phyloP scores from a whole-genome alignment of 2,797 vertebrate species.

The Acrossocheilus wenchowensis region DNA sequence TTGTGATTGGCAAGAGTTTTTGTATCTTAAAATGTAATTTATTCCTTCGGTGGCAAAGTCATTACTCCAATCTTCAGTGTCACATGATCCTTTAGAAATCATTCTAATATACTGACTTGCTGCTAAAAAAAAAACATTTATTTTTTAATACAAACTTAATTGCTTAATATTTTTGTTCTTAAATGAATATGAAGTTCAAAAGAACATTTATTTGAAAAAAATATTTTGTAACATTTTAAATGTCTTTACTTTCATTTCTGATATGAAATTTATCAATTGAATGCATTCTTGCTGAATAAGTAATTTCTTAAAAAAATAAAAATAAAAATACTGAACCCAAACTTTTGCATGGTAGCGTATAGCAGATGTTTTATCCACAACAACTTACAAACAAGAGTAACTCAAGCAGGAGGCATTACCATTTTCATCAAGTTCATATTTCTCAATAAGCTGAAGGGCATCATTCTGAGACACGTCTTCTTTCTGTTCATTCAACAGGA shows the following conservation, averaged over 20 bases:
- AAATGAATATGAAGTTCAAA: background rate
- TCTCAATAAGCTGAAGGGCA: slow-evolving; percentile 85
- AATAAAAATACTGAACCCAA: background rate
- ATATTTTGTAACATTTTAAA: background rate
- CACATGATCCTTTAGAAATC: background rate
- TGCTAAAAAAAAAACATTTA: background rate
- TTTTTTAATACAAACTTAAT: background rate
- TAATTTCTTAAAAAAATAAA: background rate
- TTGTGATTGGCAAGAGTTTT: background rate
- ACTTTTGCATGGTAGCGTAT: background rate
- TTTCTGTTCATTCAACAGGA: slow-evolving; percentile 84
- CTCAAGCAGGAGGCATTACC: slow-evolving; percentile 73
- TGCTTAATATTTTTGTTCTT: background rate
- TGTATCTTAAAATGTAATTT: background rate
- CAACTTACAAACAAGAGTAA: background rate
- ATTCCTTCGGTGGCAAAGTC: background rate
- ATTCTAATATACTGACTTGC: background rate
- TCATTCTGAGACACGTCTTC: slow-evolving; percentile 77
- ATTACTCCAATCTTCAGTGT: background rate
- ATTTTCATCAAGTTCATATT: slow-evolving; percentile 85
- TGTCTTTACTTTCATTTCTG: background rate
- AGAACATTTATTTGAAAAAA: background rate
- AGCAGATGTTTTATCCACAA: background rate
- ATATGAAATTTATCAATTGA: background rate
- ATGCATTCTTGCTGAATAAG: background rate